These are phyloP conservation scores for Ifrita kowaldi DNA, from an alignment of 2,113 vertebrate genomes.

Conservation along the genomic window DNA sequence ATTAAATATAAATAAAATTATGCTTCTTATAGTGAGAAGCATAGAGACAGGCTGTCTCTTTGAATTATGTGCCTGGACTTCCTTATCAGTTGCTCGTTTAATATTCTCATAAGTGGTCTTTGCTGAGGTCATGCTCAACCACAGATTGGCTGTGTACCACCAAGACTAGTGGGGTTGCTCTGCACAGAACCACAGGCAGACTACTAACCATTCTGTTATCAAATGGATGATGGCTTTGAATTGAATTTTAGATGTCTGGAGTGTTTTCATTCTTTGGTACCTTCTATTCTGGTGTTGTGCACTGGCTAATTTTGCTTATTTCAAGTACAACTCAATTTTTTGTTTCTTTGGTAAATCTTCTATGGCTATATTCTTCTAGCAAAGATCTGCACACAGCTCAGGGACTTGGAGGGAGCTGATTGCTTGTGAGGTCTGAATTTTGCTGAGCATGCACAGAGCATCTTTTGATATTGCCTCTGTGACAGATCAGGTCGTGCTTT, in stretches of 20 bases:
- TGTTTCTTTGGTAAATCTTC: not conserved
- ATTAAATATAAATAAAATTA: not conserved
- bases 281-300: not conserved
- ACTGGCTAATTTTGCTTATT: not conserved
- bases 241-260: not conserved
- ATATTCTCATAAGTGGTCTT: not conserved
- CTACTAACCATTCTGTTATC: not conserved
- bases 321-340: not conserved
- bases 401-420: not conserved
- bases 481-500: not conserved
- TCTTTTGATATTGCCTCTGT: not conserved
- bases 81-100: not conserved
- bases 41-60: not conserved
- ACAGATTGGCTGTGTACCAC: not conserved
- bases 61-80: not conserved
- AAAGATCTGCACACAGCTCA: not conserved
- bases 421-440: not conserved
- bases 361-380: not conserved
- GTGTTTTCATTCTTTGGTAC: not conserved
- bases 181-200: not conserved
- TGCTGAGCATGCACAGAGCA: not conserved
- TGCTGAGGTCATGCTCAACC: not conserved
- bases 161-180: not conserved
- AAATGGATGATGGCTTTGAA: not conserved
- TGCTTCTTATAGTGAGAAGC: not conserved